Base-by-base conservation (phyloP, 2,113 vertebrate genomes). In the Trogon melanurus region DNA sequence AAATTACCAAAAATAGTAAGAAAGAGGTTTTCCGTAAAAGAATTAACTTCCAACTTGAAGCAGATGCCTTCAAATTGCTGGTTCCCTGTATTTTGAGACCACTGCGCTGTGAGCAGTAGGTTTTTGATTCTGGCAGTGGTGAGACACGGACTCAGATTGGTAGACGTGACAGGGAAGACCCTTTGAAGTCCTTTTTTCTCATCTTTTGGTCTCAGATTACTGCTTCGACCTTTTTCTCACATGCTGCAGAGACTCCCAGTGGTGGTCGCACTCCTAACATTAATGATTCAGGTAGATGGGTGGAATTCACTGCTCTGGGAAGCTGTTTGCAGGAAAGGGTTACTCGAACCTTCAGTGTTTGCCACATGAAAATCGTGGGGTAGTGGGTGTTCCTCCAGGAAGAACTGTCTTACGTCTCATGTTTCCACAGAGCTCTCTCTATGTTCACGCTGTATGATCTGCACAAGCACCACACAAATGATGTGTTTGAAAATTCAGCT, bases 291-390 rank as follows among this genome's bases (percentile, higher is more conserved):
- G 50, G 66, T 30, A 50, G 50, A 11, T 2, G 29, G 29, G 20
- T 71, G 53, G 30, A 44, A 20, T 22, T 38, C 57, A 5, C 16
- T 16, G 61, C 44, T 18, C 82, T 86, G 36, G 50, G 56, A 60
- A 44, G 32, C 7, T 48, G 2, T 36, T 81, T 67, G 8, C 16
- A 44, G 15, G 4, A 23, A 60, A 50, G 16, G 1, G 4, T 60
- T 29, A 3, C 57, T 48, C 47, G 56, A 60, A 57, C 27, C 45
- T 66, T 78, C 61, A 5, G n/a, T 25, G 10, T 86, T 61, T 72
- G 47, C 50, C 50, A 3, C 0, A 0, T 57, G 62, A 61, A 72
- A 44, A 65, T 44, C 29, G 1, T 3, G 22, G 47, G 7, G 20
- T 47, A 44, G 73, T 30, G 26, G 41, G 50, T 44, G 34, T 45